Base-by-base conservation (phyloP, 1,140 invertebrate species). In the Drosophila sulfurigaster region DNA sequence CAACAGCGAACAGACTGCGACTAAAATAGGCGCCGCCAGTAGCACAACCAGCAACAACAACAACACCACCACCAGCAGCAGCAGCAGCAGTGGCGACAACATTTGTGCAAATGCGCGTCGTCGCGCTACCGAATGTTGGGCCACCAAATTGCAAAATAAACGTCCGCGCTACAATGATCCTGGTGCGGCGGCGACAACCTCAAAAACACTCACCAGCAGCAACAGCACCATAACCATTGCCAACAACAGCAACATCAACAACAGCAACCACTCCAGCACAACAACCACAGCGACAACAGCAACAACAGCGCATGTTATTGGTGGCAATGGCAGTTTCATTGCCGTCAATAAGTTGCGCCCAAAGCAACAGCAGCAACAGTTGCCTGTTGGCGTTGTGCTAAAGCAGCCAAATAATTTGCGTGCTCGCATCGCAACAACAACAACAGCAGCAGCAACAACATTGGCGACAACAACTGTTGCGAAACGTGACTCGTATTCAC, bases 51-150 rank as follows among this genome's bases (percentile, higher is more conserved):
- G 13, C 58, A 13, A 32, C 71, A n/a, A 15, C 16, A n/a, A 11
- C 62, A 10, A 10, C 43, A 28, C 20, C 20, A 3, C 5, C 65
- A 28, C 13, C 71, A 8, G 5, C 58, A 25, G 4, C 49, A n/a
- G 7, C 54, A 38, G 1, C 73, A 30, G 7, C 49, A 20, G 13
- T 25, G 11, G 56, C 6, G 78, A 85, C 16, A 89, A 89, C 49
- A 88, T 89, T 13, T 89, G 86, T 75, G 86, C 86, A 63, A 89
- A 81, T 69, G 85, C 85, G 6, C 85, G 85, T 43, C 85, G 85
- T n/a, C 75, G 86, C 10, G 85, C 85, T 51, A 90, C 85, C 5
- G 85, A 89, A 54, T 81, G 86, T 43, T 89, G 85, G 85, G 85
- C 85, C n/a, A 79, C 59, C 25, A 89, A 89, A 38, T 67, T 90